Evolutionary conservation across 2,888 invertebrate genomes (phyloP), one percentile per base, ranked within the genome.

Genomic region (Pomacea canaliculata): DNA sequence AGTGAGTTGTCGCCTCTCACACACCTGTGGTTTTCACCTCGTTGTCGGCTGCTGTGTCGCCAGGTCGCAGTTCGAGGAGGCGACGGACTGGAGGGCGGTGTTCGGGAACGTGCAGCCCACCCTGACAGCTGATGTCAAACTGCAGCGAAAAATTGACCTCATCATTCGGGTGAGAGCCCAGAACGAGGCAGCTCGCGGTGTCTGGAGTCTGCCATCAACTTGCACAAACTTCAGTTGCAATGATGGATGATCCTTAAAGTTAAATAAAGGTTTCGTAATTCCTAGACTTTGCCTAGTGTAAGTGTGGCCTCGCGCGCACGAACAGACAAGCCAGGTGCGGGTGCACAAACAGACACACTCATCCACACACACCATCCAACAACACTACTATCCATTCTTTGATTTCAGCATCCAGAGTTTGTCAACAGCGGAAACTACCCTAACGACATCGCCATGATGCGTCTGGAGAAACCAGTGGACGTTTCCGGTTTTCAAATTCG

Each of bases 361-460:
- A 56, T 8, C 51, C 51, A 56, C 51, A 56, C 51, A 16, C 16
- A 56, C 16, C 16, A 56, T 16, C 3, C 16, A 56, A 56, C 37
- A 56, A 56, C 51, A 56, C 63, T 63, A 27, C 7, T 2, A 27
- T 63, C 7, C 19, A 12, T 63, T 63, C 63, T 23, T 23, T 63
- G 37, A 37, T 27, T 9, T 27, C 73, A 84, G 83, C 82, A 84
- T 73, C 84, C 84, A 16, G 79, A 81, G 23, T 84, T 84, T 70
- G 80, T 82, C 9, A 84, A 84, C 69, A 83, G 83, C 13, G 82
- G 81, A 19, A 84, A 84, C 78, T 84, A 82, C 71, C 84, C 84
- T 0, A 82, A 84, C 75, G 84, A 84, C 70, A 84, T 84, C 60
- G 84, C 84, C 27, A 62, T 84, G 63, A 80, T 84, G 78, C 78